Conservation (phyloP, 2,113 vertebrate species). For the Fukomys damarensis region DNA sequence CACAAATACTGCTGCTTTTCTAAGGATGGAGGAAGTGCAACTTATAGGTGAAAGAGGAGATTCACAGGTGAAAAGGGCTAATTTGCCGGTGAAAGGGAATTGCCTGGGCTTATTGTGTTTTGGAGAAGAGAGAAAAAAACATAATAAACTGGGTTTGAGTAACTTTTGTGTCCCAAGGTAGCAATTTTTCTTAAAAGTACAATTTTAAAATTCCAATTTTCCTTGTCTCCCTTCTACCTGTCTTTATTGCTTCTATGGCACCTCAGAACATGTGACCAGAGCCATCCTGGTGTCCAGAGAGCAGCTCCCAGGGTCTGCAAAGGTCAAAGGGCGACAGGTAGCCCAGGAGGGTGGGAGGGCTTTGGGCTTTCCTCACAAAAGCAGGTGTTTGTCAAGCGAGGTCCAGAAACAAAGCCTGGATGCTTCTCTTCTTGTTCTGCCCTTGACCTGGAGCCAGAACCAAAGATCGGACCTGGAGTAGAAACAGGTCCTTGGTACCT, state of each 20-base stretch:
- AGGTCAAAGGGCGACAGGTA: background rate
- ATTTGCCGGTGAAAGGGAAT: background rate
- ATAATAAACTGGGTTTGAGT: background rate
- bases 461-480: background rate
- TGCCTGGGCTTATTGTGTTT: background rate
- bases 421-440: background rate
- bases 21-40: background rate
- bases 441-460: background rate
- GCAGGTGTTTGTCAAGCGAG: background rate
- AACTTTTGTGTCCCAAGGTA: background rate
- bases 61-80: background rate
- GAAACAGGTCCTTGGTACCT: background rate
- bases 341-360: background rate
- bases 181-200: background rate
- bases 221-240: background rate
- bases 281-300: too few species aligned
- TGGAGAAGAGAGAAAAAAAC: background rate
- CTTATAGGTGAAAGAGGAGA: background rate
- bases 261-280: too few species aligned
- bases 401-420: background rate
- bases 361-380: background rate
- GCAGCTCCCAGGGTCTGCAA: rapidly evolving
- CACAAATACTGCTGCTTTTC: background rate
- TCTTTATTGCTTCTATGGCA: background rate
- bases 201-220: background rate